Evolutionary conservation across 2,113 vertebrate species (phyloP).

Genomic region (Xenus cinereus): DNA sequence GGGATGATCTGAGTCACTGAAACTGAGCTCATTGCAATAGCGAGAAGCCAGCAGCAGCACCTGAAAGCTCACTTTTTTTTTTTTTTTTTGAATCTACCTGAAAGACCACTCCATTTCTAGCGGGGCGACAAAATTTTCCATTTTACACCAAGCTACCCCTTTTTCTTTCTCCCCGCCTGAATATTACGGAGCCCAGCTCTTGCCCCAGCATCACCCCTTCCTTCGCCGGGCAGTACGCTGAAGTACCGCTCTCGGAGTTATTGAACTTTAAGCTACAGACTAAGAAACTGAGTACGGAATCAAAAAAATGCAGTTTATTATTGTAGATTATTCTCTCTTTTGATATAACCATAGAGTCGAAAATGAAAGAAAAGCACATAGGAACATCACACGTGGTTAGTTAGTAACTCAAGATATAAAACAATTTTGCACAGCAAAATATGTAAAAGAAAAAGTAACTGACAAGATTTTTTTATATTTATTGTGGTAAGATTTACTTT

Average conservation of each 20-base stretch:
- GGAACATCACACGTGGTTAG: constrained; percentile 97
- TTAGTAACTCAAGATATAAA: constrained; percentile 93
- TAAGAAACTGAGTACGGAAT: constrained; percentile 81
- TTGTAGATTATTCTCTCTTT: constrained; percentile 86
- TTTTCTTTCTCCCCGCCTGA: not conserved
- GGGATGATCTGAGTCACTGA: constrained; percentile 34
- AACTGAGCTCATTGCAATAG: not conserved
- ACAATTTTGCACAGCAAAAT: constrained; percentile 99
- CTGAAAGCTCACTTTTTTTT: not conserved
- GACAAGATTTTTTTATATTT: constrained; percentile 92
- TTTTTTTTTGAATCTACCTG: constrained; percentile 43
- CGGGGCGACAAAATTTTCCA: not conserved
- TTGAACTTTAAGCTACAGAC: constrained; percentile 72
- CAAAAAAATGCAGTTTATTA: constrained; percentile 87
- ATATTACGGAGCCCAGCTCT: not conserved
- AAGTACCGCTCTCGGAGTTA: not conserved
- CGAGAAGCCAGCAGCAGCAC: constrained; percentile 22
- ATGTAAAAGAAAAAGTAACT: constrained; percentile 91
- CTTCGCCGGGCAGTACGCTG: not conserved
- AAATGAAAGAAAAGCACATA: constrained; percentile 96
- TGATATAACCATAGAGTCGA: constrained; percentile 85
- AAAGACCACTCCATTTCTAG: not conserved
- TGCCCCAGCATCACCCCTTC: not conserved
- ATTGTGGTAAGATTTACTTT: constrained; percentile 91
- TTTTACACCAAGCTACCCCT: not conserved